These are phyloP conservation scores for Xylota sylvarum DNA, from an alignment of 2,888 invertebrate species.

Conservation along the genomic window DNA sequence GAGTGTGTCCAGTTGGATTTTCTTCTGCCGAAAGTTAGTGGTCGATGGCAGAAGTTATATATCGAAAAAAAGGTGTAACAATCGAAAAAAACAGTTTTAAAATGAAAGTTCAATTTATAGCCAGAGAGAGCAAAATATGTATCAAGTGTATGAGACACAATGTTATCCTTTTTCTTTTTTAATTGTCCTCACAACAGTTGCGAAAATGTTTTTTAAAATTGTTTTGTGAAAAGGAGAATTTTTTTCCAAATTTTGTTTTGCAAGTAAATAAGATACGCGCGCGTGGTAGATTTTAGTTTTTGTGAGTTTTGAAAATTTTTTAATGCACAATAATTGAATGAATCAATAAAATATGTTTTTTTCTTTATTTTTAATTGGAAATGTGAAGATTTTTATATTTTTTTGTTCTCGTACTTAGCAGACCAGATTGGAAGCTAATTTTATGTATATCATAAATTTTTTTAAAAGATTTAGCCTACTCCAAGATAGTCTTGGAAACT, in stretches of 20 bases:
- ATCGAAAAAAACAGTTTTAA: slow-evolving; percentile 39
- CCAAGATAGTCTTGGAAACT: too few species aligned
- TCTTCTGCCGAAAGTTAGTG: slow-evolving; percentile 68
- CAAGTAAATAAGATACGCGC: background rate
- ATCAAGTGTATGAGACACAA: slow-evolving; percentile 49
- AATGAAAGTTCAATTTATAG: slow-evolving; percentile 34
- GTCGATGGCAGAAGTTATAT: slow-evolving; percentile 46
- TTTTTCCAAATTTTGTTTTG: slow-evolving; percentile 12
- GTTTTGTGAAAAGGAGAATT: slow-evolving; percentile 17
- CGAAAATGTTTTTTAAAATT: slow-evolving; percentile 25
- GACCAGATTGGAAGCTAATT: too few species aligned
- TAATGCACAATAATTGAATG: slow-evolving; percentile 11
- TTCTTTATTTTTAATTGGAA: slow-evolving; percentile 16
- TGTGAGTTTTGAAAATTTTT: slow-evolving; percentile 19
- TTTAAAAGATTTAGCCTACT: too few species aligned
- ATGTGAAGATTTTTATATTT: background rate
- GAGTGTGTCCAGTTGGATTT: slow-evolving; percentile 60
- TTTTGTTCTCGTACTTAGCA: background rate
- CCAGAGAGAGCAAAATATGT: slow-evolving; percentile 31
- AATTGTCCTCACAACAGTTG: slow-evolving; percentile 5
- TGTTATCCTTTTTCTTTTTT: slow-evolving; percentile 21
- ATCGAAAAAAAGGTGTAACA: slow-evolving; percentile 22
- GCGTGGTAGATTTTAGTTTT: slow-evolving; percentile 17
- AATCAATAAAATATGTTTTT: slow-evolving; percentile 25
- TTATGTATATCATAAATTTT: too few species aligned